Conservation (phyloP, 2,113 vertebrate species). For the Anser cygnoides region DNA sequence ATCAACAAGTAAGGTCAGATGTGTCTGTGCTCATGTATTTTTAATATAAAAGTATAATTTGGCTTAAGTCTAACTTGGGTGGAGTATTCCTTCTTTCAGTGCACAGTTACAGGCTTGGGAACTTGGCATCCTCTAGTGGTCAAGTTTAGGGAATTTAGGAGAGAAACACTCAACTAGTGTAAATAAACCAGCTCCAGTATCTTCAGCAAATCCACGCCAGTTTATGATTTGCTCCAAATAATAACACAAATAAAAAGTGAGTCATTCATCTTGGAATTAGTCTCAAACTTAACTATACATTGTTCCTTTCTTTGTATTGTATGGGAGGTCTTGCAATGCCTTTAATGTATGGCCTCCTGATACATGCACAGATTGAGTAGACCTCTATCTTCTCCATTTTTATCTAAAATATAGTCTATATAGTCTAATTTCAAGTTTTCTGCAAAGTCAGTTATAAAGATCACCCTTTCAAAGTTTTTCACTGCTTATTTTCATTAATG, state of each 20-base stretch:
- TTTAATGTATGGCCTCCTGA: background rate
- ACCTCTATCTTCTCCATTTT: background rate
- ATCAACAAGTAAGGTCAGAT: background rate
- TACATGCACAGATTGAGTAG: background rate
- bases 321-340: background rate
- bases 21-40: background rate
- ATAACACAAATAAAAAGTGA: background rate
- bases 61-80: background rate
- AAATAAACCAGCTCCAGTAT: background rate
- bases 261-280: background rate
- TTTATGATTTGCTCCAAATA: background rate
- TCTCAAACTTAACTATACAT: background rate
- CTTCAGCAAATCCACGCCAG: background rate
- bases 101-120: background rate
- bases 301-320: background rate
- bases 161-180: background rate
- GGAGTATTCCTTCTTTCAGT: background rate
- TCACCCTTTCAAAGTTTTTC: background rate
- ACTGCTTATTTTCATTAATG: background rate
- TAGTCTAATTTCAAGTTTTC: background rate
- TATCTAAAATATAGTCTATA: background rate
- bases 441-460: background rate
- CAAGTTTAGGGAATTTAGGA: background rate
- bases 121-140: conserved; percentile 59
- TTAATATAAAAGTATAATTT: background rate